Base-by-base conservation (phyloP, 2,797 vertebrate genomes). In the Aulostomus chinensis region DNA sequence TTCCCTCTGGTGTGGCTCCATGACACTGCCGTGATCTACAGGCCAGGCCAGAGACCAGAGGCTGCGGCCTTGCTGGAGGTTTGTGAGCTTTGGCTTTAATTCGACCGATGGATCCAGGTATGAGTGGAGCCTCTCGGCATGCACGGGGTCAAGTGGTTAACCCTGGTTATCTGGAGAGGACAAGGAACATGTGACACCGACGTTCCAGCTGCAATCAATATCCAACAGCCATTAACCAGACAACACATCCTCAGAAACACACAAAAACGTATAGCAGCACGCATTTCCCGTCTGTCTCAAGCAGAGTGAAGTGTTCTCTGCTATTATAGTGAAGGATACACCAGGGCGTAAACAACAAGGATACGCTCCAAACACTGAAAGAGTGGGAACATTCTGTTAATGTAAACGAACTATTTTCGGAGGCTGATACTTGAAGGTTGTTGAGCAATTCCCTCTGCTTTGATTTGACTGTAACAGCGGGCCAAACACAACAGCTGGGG, bases 71-170 rank as follows among this genome's bases (percentile, higher is more conserved):
- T 4, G 2, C 30, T 4, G 2, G 33, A 41, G 55, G 35, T n/a
- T n/a, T n/a, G n/a, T 68, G 53, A 62, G 61, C 33, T 12, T 46
- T 9, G 42, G 50, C 33, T 43, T 40, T 12, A 4, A 53, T 24
- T 8, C 1, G 24, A 47, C 17, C 33, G 9, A 10, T 3, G 24
- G 45, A 49, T 61, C 63, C 73, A 68, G 74, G 74, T 71, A 73
- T 61, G 65, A 80, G 46, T 12, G 1, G 42, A 41, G 60, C 49
- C 70, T 61, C 36, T 71, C 20, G 74, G 79, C 81, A 76, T 81
- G 78, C 63, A 60, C 2, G 2, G 62, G 82, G 86, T 85, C 84
- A 83, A 86, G 84, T 80, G 86, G 76, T 86, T 86, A 88, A 86
- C 77, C 74, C 56, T 75, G 43, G 52, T 89, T 90, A 87, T 90